Base-by-base conservation (phyloP, 2,888 invertebrate genomes). In the Cyclophora punctaria region DNA sequence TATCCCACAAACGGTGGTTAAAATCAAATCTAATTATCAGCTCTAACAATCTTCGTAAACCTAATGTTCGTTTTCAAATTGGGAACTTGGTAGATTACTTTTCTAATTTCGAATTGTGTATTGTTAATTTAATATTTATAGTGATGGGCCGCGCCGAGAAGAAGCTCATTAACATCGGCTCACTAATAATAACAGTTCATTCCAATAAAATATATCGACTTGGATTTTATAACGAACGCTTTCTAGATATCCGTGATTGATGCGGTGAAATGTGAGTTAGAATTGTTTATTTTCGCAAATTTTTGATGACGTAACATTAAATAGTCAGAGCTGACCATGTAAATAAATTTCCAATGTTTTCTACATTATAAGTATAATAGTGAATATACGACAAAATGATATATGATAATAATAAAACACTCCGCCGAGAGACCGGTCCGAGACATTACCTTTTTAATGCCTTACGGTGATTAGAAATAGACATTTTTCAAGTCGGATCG, bases 341-440 rank as follows among this genome's bases (percentile, higher is more conserved):
- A 83, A 83, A 86, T 83, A 77, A 81, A 69, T 56, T 58, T 78
- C 76, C 5, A 79, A 81, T 78, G 75, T 74, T 83, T 82, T 82
- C 78, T 73, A 73, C 44, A 37, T n/a, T n/a, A n/a, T 53, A 50
- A 53, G 46, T 78, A 75, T 80, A 80, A 80, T 70, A 73, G 66
- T 71, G 73, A 74, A 70, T 74, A 44, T 34, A 74, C 63, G 71
- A 69, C 72, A 73, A 73, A 76, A 80, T 82, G 82, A 83, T 82
- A 79, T 76, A 84, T 84, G 78, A 72, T 66, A 77, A 72, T 67
- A 75, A 75, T 76, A 75, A 75, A 75, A 70, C 50, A 54, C 54
- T 46, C 52, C 37, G 41, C 44, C 52, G 44, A 54, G 46, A 46
- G 69, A 77, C 80, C 74, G 74, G 80, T 81, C 71, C 51, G 59